A percentile compares a stretch with the other conserved stretches of the same genome.
Evolutionary conservation across 2,113 vertebrate genomes (phyloP).

Genomic region (Oncorhynchus masou): DNA sequence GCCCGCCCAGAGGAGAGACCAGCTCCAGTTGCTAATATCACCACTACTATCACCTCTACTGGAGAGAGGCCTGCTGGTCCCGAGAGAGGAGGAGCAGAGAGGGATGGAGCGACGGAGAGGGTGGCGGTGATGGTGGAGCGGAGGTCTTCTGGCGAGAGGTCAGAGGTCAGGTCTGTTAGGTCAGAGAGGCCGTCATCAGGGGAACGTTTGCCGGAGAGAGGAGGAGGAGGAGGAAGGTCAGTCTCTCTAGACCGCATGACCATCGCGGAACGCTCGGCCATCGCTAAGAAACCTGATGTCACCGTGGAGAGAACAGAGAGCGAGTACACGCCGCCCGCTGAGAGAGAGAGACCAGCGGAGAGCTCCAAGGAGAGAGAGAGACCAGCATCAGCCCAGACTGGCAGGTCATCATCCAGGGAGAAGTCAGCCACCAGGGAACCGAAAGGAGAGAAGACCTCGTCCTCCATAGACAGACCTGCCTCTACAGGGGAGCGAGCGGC

Average conservation of each 20-base stretch:
- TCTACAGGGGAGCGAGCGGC: conserved; percentile 59
- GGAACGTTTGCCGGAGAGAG: conserved; percentile 31
- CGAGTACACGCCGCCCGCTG: conserved; percentile 46
- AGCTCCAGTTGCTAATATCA: conserved; percentile 14
- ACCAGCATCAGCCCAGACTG: background rate
- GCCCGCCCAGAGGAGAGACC: conserved; percentile 41
- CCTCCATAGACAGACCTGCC: background rate
- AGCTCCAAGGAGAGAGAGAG: background rate
- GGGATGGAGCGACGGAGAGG: background rate
- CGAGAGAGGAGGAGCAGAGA: background rate
- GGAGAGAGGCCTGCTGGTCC: conserved; percentile 31
- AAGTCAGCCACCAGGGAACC: background rate
- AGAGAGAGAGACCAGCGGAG: conserved; percentile 6
- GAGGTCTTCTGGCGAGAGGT: background rate
- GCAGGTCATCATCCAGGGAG: background rate
- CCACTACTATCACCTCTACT: background rate
- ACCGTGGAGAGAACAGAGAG: conserved; percentile 42
- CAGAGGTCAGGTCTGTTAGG: conserved; percentile 7
- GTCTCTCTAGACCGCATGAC: conserved; percentile 68
- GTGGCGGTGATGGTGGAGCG: background rate
- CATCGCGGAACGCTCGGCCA: conserved; percentile 56
- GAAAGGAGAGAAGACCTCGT: background rate
- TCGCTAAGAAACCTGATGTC: conserved; percentile 33
- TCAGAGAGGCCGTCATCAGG: conserved; percentile 43
- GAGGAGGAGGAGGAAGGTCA: conserved; percentile 42